These are phyloP conservation scores for Drosophila virilis DNA, from an alignment of 1,140 invertebrate genomes.

Conservation along the genomic window DNA sequence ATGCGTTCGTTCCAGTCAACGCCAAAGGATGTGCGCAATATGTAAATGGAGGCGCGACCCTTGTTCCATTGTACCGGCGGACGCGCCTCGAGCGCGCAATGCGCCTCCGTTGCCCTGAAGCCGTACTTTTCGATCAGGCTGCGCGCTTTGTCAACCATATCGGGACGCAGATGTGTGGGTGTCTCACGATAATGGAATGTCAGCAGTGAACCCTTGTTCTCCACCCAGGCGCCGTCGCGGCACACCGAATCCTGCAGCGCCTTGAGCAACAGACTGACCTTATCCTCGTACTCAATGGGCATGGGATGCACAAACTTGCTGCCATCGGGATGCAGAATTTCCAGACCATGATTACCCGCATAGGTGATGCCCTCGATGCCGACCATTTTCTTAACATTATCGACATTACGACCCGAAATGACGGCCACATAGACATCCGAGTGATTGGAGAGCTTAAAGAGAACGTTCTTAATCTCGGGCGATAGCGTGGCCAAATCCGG, in stretches of 20 bases:
- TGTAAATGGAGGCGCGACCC: constrained; percentile 94
- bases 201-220: constrained; percentile 94
- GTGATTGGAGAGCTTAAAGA: constrained; percentile 93
- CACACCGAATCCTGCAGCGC: constrained; percentile 93
- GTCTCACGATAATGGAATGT: constrained; percentile 96
- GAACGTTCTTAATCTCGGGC: constrained; percentile 92
- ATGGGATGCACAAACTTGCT: constrained; percentile 96
- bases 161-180: constrained; percentile 87
- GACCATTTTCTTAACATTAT: constrained; percentile 95
- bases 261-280: constrained; percentile 91
- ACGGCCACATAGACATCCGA: constrained; percentile 95
- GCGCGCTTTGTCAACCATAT: constrained; percentile 89
- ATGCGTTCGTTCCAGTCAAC: constrained; percentile 96
- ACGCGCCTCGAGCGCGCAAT: constrained; percentile 94
- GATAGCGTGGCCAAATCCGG: constrained; percentile 94
- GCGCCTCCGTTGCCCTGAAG: constrained; percentile 91
- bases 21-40: constrained; percentile 94
- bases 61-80: constrained; percentile 96
- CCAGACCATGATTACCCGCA: constrained; percentile 95
- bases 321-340: constrained; percentile 95
- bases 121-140: constrained; percentile 90
- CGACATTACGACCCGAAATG: constrained; percentile 93
- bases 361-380: constrained; percentile 95
- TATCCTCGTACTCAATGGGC: constrained; percentile 93
- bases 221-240: constrained; percentile 95